These are phyloP conservation scores for Maccullochella peelii DNA, from an alignment of 2,113 vertebrate species.

Conservation along the genomic window DNA sequence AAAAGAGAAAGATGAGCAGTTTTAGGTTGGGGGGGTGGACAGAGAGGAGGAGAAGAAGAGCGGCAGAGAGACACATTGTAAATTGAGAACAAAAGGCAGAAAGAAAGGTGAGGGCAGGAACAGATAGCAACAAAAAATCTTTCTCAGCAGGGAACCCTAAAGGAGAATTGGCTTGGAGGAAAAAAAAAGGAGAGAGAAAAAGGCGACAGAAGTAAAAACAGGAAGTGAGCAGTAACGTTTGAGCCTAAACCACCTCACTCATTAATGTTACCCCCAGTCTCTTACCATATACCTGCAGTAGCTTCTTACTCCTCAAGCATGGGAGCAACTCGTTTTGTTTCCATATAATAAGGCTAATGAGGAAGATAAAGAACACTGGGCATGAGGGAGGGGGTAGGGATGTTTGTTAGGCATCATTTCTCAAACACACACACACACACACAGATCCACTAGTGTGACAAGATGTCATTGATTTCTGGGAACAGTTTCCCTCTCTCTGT, in stretches of 20 bases:
- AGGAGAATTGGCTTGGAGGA: not conserved
- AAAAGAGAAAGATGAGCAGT: slow-evolving; percentile 22
- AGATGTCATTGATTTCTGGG: not conserved
- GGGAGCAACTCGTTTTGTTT: not conserved
- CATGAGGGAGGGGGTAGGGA: not conserved
- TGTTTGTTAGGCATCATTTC: slow-evolving; percentile 3
- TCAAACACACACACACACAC: not conserved
- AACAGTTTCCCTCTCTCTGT: not conserved
- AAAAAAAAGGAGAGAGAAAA: not conserved
- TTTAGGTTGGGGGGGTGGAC: slow-evolving; percentile 1
- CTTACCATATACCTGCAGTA: not conserved
- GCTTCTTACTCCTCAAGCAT: not conserved
- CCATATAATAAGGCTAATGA: slow-evolving; percentile 6
- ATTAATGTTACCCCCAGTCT: slow-evolving; percentile 1
- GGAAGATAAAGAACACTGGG: slow-evolving; percentile 12
- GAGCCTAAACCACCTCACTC: slow-evolving; percentile 18
- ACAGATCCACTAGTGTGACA: not conserved
- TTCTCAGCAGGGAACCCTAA: not conserved
- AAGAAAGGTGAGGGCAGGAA: slow-evolving; percentile 9
- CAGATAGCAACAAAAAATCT: not conserved
- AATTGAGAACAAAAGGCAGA: slow-evolving; percentile 18
- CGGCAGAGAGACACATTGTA: not conserved
- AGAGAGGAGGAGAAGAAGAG: not conserved
- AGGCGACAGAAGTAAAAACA: not conserved
- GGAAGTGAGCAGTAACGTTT: slow-evolving; percentile 8